Evolutionary conservation across 1,140 invertebrate species (phyloP).

Genomic region (Sarcophaga peregrina): DNA sequence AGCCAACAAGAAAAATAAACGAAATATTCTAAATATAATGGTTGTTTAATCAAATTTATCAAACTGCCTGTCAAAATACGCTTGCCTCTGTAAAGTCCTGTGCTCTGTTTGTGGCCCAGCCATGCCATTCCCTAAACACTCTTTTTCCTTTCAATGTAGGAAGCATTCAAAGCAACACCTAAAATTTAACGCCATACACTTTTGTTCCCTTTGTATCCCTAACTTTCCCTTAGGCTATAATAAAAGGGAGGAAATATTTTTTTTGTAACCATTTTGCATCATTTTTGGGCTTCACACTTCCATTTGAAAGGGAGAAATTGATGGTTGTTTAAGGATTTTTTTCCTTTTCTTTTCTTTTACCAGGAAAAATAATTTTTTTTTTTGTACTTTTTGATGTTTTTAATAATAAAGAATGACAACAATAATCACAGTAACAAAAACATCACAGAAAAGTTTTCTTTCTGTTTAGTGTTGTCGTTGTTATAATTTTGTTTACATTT

Average conservation of each 20-base stretch:
- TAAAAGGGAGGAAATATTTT: not conserved
- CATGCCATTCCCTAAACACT: not conserved
- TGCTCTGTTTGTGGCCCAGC: not conserved
- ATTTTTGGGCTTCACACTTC: not conserved
- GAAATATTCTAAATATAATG: not conserved
- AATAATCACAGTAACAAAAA: conserved; percentile 6
- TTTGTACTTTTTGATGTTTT: not conserved
- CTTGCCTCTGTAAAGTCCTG: too few relatives aligned
- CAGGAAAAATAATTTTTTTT: not conserved
- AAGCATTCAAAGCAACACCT: conserved; percentile 9
- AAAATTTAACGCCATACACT: not conserved
- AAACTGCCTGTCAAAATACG: not conserved
- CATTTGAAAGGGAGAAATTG: not conserved
- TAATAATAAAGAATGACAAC: not conserved
- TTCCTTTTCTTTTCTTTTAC: not conserved
- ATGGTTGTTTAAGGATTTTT: not conserved
- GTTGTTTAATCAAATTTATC: conserved; percentile 16
- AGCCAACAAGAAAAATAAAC: not conserved
- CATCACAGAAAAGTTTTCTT: not conserved
- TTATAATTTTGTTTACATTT: not conserved
- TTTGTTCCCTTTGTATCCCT: not conserved
- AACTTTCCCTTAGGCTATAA: not conserved
- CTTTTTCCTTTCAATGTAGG: conserved; percentile 11
- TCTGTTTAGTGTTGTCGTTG: not conserved
- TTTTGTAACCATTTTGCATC: not conserved